Evolutionary conservation across 2,797 vertebrate genomes (phyloP), one percentile per base, ranked within the genome.

Genomic region (Lutjanus campechanus): DNA sequence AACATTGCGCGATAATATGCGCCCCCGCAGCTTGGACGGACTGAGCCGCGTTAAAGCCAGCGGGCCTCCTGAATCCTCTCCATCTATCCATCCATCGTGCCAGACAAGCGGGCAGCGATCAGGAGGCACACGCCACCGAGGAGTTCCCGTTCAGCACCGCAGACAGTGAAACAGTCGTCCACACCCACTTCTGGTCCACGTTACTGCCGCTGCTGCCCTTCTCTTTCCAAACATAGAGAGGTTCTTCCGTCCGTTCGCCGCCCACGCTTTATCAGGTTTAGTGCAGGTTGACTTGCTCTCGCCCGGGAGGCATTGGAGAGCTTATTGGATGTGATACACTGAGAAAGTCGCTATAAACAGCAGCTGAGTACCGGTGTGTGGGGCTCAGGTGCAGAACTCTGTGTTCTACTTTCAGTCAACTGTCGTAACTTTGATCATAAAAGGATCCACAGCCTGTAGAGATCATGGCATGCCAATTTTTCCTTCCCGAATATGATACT

Each of bases 111-210:
- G 68, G 65, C 40, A 43, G 73, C 68, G 55, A 55, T 56, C 56
- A n/a, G 4, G 40, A 72, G 65, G n/a, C 47, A 7, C 51, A n/a
- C n/a, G n/a, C n/a, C n/a, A 75, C 50, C 29, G 55, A 69, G 43
- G 20, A 69, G 36, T 84, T 87, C 86, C 80, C 74, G 77, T 87
- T 92, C 91, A 92, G 92, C 86, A 90, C 92, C 90, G 58, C 85
- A 88, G 92, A 94, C 93, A 93, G 89, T 81, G 88, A 77, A 87
- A 79, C 61, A 44, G 59, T n/a, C 46, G 82, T 85, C 89, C 89
- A 88, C 92, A 88, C 89, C 92, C 92, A 91, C 87, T 82, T 43
- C 63, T 56, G 81, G 46, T 86, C 85, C 85, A 87, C 88, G 54
- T 65, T 70, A 58, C 29, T 5, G 29, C 29, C 29, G 46, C 56